phyloP scores from a whole-genome alignment of 92 coral and sea anemone genomes.

The Muricea muricata region DNA sequence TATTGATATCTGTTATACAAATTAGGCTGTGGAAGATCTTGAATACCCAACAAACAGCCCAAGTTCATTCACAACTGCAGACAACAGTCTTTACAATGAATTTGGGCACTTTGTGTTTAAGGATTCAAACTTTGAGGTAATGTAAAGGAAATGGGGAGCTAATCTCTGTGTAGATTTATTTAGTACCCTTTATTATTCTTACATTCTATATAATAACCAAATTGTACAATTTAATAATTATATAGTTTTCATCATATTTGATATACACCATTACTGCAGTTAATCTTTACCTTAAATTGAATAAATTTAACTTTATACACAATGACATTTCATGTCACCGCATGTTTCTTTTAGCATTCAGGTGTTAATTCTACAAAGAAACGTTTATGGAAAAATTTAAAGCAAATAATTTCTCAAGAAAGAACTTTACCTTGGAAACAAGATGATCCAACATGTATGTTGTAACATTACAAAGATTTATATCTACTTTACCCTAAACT shows the following conservation, averaged over 20 bases:
- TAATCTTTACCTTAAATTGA: too few species aligned
- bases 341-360: conserved; percentile 75
- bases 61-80: conserved; percentile 78
- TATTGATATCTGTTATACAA: not conserved
- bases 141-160: too few species aligned
- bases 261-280: too few species aligned
- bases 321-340: too few species aligned
- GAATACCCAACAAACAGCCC: conserved; percentile 93
- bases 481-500: too few species aligned
- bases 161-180: too few species aligned
- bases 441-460: conserved; percentile 98
- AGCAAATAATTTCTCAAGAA: conserved; percentile 89
- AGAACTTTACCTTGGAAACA: conserved; percentile 97
- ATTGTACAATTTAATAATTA: too few species aligned
- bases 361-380: conserved; percentile 89
- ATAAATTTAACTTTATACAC: too few species aligned
- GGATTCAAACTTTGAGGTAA: conserved; percentile 92
- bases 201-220: too few species aligned
- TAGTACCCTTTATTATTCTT: too few species aligned
- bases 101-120: conserved; percentile 79
- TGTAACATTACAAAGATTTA: not conserved
- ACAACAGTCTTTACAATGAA: conserved; percentile 70
- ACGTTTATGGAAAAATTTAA: conserved; percentile 92
- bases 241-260: too few species aligned
- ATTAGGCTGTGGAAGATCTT: conserved; percentile 87